Conservation (phyloP, 2,888 invertebrate genomes). For the Acanthococcus lagerstroemiae region DNA sequence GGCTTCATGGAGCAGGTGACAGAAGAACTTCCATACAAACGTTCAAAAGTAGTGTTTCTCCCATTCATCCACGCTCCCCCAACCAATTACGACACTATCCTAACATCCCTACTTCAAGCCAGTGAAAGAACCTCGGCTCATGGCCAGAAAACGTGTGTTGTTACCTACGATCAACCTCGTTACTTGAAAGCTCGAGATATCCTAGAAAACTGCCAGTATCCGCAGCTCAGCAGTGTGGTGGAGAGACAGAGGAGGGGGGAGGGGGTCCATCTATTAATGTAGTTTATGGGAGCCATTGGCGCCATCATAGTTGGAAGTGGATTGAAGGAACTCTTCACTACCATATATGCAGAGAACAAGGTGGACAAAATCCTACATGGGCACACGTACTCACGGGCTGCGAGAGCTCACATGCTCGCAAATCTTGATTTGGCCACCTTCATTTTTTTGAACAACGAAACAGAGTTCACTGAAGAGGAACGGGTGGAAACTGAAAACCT, state of each 20-base stretch:
- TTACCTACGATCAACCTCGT: constrained; percentile 25
- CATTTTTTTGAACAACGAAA: no score
- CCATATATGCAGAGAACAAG: constrained; percentile 38
- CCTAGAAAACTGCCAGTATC: constrained; percentile 34
- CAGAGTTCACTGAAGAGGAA: no score
- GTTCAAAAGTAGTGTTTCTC: not conserved
- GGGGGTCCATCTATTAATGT: constrained; percentile 40
- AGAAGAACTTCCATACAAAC: not conserved
- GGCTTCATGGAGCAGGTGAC: not conserved
- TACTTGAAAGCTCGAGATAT: constrained; percentile 39
- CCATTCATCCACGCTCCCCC: not conserved
- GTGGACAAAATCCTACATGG: constrained; percentile 38
- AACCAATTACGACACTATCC: not conserved
- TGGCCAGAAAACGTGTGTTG: not conserved
- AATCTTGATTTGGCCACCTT: constrained; percentile 34
- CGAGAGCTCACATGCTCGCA: constrained; percentile 38
- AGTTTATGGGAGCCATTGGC: constrained; percentile 40
- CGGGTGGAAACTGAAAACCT: no score
- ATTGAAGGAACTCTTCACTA: constrained; percentile 38
- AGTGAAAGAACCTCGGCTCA: not conserved
- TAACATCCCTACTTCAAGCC: not conserved
- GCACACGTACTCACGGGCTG: constrained; percentile 38
- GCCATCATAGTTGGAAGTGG: constrained; percentile 41
- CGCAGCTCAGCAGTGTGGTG: constrained; percentile 33
- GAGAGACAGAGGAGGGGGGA: constrained; percentile 39